Base-by-base conservation (phyloP, 2,797 vertebrate species). In the Muraenolepis orangiensis region DNA sequence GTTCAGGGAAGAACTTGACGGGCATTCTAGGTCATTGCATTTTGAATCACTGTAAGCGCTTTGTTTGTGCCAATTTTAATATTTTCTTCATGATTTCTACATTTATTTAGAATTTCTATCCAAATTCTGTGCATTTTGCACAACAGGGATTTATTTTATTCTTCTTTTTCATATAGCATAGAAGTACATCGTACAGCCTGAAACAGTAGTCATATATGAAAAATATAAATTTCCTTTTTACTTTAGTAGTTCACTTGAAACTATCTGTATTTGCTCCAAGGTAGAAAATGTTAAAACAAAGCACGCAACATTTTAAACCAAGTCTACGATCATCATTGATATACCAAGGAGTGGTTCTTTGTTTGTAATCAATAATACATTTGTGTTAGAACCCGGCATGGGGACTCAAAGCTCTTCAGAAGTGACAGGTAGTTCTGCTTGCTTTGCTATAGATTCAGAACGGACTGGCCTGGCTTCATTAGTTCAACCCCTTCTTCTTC, bases 391-490 rank as follows among this genome's bases (percentile, higher is more conserved):
- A 81, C 81, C n/a, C 72, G 74, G 78, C 82, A 81, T 79, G 28
- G n/a, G n/a, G 82, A 76, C 72, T 66, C 64, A 68, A 71, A 73
- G 67, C 82, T 82, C 73, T 66, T 81, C 40, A 78, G 80, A 23
- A 23, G 64, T 66, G 14, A 69, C 74, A 72, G 71, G 80, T 66
- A 82, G 72, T 75, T n/a, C 72, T 34, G 75, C 28, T 77, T 77
- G 76, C 66, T 79, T 81, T 76, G 85, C 70, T 80, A 71, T 42
- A 78, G 77, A 72, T 81, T 78, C 81, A 84, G 78, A 38, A 78
- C 80, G 34, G 77, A 67, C 78, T 77, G 57, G 80, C 81, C 32
- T 78, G 42, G 66, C 38, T 68, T 71, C 72, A 75, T 79, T 76
- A 78, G 70, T 71, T 78, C 32, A 81, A 74, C 51, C 61, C 20